phyloP scores from a whole-genome alignment of 23 tunicate species.

The Trididemnum nubilum region DNA sequence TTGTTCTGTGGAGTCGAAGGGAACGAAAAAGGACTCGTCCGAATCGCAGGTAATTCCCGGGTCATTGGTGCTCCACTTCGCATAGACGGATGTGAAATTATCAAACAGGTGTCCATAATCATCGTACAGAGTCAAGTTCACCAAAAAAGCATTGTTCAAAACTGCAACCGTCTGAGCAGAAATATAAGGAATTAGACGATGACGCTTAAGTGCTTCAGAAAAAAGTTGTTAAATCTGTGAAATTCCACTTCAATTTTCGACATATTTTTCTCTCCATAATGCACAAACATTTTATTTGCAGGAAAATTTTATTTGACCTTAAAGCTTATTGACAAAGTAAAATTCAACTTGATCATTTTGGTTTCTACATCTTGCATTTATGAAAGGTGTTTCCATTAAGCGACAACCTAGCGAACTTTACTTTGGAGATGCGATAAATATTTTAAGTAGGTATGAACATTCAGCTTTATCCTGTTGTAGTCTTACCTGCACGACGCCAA shows the following conservation, averaged over 20 bases:
- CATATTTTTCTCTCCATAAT: too few species aligned
- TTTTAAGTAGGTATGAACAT: too few species aligned
- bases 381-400: too few species aligned
- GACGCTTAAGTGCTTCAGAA: background rate
- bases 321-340: too few species aligned
- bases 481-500: constrained; percentile 57
- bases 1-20: constrained; percentile 48
- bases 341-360: too few species aligned
- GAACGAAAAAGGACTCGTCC: constrained; percentile 3
- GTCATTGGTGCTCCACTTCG: constrained; percentile 32
- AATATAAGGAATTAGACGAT: background rate
- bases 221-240: background rate
- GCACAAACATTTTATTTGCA: too few species aligned
- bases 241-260: too few species aligned
- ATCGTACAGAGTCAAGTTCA: constrained; percentile 71
- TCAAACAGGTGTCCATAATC: constrained; percentile 59
- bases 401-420: too few species aligned
- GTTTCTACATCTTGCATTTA: too few species aligned
- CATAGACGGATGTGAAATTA: constrained; percentile 66
- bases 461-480: too few species aligned
- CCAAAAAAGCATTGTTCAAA: constrained; percentile 24
- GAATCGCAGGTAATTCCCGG: background rate
- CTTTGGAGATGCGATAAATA: too few species aligned
- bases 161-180: constrained; percentile 48
- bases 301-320: too few species aligned